Conservation (phyloP, 2,888 invertebrate genomes). For the Acanthosepion pharaonis region DNA sequence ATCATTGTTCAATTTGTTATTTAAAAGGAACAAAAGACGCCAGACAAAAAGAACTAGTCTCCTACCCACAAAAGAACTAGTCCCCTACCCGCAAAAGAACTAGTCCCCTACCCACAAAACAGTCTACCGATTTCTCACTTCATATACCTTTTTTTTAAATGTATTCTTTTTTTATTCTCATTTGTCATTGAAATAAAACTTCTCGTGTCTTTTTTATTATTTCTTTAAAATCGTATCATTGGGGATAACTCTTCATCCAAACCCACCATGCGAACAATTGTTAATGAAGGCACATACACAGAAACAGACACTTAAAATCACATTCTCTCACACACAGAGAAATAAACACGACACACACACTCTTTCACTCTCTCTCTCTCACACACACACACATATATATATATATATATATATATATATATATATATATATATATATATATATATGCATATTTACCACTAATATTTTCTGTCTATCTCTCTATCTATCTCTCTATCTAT, state of each 20-base stretch:
- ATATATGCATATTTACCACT: too few species aligned
- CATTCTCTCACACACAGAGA: background rate
- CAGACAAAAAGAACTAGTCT: background rate
- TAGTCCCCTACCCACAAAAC: background rate
- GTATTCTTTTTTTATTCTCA: background rate
- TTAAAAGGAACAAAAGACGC: background rate
- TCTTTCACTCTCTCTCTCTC: too few species aligned
- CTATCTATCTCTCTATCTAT: too few species aligned
- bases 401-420: background rate
- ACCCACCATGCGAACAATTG: background rate
- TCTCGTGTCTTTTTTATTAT: background rate
- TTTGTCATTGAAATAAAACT: background rate
- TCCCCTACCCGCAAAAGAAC: background rate
- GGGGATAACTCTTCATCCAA: background rate
- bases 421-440: too few species aligned
- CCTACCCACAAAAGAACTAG: background rate
- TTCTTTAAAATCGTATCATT: background rate
- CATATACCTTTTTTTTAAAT: background rate
- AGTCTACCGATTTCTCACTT: background rate
- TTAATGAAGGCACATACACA: background rate
- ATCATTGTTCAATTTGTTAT: constrained; percentile 33
- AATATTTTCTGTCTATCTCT: too few species aligned
- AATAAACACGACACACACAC: background rate
- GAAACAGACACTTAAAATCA: background rate
- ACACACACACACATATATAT: background rate